Evolutionary conservation across 64 coral and sea anemone genomes (phyloP), one percentile per base, ranked within the genome.

Genomic region (Acropora tenuis): DNA sequence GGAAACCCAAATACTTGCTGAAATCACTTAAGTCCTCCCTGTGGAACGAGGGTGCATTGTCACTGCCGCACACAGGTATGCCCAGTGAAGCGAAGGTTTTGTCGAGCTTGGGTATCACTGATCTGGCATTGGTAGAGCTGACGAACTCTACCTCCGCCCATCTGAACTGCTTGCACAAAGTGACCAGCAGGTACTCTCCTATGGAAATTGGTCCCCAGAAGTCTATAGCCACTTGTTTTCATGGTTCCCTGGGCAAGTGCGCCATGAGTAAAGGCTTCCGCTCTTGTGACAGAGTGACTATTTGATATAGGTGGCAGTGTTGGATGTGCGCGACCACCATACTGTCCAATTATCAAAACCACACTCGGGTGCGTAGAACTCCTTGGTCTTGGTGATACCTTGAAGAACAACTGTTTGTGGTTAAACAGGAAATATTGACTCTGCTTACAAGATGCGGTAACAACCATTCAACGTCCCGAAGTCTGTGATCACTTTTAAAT

Each of bases 171-270:
- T 80, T 89, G 76, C 87, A 89, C 0, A 45, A 43, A 19, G 74
- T 69, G 80, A 92, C 81, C 47, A 84, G 89, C 4, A 91, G 68
- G 80, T 91, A 91, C 13, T 75, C 89, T 17, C 89, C 89, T n/a
- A 82, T 50, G 8, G 17, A 13, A 19, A 50, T 50, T 47, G 77
- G 77, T 13, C 47, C 77, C 77, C 77, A 79, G n/a, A 79, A 79
- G 47, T 50, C 77, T 19, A 79, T 47, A 77, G 75, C 75, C 10
- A 77, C 45, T 16, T 45, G n/a, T 74, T 91, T 9, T 69, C 90
- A 91, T 52, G 90, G 7, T 52, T 74, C 80, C 1, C n/a, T 41
- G 19, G 80, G 69, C 19, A 85, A 47, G 16, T 43, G 13, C 1
- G 78, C 49, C 57, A 84, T 84, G 3, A 48, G 45, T 4, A 91